Base-by-base conservation (phyloP, 2,113 vertebrate species). In the Halcyon senegalensis region DNA sequence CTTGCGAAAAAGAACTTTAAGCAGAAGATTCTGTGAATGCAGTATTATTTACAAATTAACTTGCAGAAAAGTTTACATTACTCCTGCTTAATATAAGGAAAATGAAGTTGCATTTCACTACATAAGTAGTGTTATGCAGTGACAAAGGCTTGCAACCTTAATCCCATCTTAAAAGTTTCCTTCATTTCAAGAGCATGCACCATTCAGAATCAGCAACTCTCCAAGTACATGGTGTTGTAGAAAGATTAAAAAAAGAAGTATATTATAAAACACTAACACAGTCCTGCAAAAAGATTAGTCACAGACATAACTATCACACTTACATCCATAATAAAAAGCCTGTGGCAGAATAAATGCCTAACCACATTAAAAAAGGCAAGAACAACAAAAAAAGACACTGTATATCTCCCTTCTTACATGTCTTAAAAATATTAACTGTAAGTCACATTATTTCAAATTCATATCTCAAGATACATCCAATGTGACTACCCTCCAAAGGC, bases 331-430 rank as follows among this genome's bases (percentile, higher is more conserved):
- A 60, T 24, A 50, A 81, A 90, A 77, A 77, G 13, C 11, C 17
- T 87, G 50, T 48, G 30, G 20, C 17, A 70, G 39, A 93, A 93
- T 51, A 39, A 77, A 44, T 48, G 9, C 28, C 27, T 33, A 87
- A 62, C 7, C 24, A 39, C 2, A 19, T 35, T 33, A 58, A 79
- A 64, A 70, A n/a, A 51, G 10, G 18, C 24, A 64, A 50, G 16
- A 56, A 63, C 16, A 27, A 27, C 7, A 53, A 27, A 59, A 48
- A 62, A 56, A 13, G 3, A 30, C 9, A 68, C 10, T 0, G 0
- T 21, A 0, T 17, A 56, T 28, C 15, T 33, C 30, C 48, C 50
- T 81, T 84, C 58, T 87, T 46, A 94, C 64, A 79, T 3, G 16
- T 46, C 67, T 78, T 70, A 35, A 74, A 73, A 89, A 69, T 27